phyloP scores from a whole-genome alignment of 2,113 vertebrate genomes.

The Dinomys branickii region DNA sequence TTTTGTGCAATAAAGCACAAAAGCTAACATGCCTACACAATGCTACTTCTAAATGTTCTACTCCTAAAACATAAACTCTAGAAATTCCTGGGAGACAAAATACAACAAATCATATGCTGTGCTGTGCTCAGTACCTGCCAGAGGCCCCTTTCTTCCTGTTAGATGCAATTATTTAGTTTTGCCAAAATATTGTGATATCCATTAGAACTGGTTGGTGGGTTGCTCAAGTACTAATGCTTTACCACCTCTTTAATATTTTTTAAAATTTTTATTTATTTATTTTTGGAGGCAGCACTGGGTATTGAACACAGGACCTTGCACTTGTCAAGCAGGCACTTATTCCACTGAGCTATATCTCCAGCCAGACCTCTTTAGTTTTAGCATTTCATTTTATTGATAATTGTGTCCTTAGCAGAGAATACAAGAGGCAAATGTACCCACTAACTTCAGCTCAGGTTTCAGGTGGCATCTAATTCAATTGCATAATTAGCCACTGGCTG shows the following conservation, averaged over 20 bases:
- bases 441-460: neutral
- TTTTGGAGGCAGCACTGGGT: too few relatives aligned
- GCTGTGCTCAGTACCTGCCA: neutral
- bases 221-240: neutral
- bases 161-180: neutral
- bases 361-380: neutral
- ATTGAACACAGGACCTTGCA: too few relatives aligned
- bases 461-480: neutral
- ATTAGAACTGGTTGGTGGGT: neutral
- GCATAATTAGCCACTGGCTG: fast-evolving
- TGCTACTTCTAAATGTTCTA: neutral
- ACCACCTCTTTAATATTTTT: neutral
- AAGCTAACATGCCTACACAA: neutral
- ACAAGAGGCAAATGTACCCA: neutral
- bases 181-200: neutral
- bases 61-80: neutral
- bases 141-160: neutral
- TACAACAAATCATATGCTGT: neutral
- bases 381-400: neutral
- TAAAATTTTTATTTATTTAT: too few relatives aligned
- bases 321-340: too few relatives aligned
- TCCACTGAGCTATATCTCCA: too few relatives aligned
- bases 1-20: neutral
- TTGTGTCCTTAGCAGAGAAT: neutral
- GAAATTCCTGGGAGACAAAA: neutral